These are phyloP conservation scores for Lethrus apterus DNA, from an alignment of 1,140 invertebrate genomes.

Conservation along the genomic window DNA sequence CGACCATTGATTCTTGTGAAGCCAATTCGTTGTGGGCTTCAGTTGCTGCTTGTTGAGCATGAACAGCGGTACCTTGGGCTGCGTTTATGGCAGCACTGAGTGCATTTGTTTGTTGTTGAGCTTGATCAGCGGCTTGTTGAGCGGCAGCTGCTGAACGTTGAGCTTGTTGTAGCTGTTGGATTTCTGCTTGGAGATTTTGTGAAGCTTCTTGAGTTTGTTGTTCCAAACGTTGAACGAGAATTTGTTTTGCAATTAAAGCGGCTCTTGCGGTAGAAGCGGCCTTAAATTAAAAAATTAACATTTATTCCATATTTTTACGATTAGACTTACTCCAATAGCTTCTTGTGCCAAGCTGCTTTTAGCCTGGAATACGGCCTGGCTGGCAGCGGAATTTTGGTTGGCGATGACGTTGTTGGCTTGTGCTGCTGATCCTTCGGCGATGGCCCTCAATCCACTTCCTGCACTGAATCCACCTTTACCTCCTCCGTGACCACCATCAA, in stretches of 20 bases:
- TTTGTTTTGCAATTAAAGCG: constrained; percentile 11
- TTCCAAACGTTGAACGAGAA: constrained; percentile 10
- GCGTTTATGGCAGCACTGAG: constrained; percentile 11
- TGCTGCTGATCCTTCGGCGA: constrained; percentile 11
- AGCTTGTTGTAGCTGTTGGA: constrained; percentile 10
- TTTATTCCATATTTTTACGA: background rate
- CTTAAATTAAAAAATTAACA: background rate
- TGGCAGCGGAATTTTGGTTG: constrained; percentile 5
- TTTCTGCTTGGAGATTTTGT: constrained; percentile 8
- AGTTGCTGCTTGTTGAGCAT: constrained; percentile 11
- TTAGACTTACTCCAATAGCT: constrained; percentile 10
- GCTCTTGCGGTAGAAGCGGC: constrained; percentile 6
- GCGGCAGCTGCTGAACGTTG: constrained; percentile 6
- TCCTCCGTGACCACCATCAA: constrained; percentile 5
- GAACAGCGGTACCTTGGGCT: constrained; percentile 6
- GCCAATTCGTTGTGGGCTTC: constrained; percentile 3
- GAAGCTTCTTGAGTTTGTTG: background rate
- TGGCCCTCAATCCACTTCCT: constrained; percentile 10
- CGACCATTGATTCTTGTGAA: constrained; percentile 11
- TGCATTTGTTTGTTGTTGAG: constrained; percentile 8
- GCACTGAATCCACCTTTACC: constrained; percentile 11
- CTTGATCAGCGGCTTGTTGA: constrained; percentile 6
- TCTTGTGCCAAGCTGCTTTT: constrained; percentile 9
- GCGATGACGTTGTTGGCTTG: constrained; percentile 13
- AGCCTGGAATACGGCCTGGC: constrained; percentile 8